Base-by-base conservation (phyloP, 2,888 invertebrate species). In the Julus scandinavius region DNA sequence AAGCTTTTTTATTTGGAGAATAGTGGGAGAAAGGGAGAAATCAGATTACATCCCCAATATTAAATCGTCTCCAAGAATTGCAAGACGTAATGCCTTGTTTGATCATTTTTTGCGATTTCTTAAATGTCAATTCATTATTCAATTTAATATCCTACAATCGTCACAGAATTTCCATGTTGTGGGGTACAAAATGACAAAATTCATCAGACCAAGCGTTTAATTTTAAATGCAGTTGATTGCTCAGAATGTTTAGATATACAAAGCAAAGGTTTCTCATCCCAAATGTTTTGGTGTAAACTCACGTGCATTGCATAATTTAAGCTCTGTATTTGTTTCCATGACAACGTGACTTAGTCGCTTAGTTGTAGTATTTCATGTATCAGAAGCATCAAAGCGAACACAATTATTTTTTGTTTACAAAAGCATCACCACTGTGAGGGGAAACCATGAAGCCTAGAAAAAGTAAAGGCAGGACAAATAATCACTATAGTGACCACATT, bases 341-440 rank as follows among this genome's bases (percentile, higher is more conserved):
- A 63, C 63, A 63, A 63, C 63, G 63, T 63, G 20, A 63, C n/a
- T 63, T 63, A 17, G 63, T 63, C 63, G 63, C 63, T 63, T 63
- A n/a, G 63, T 17, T 63, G 17, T 63, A 63, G 17, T 63, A 63
- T 63, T 63, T 63, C 20, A n/a, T n/a, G n/a, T 63, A 13, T n/a
- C 63, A n/a, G 20, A 63, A 63, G 63, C 63, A 63, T 63, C 63
- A 58, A 17, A 58, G 17, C 17, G 17, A 5, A 17, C 5, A 58
- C 58, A 63, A 63, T 20, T n/a, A 63, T 17, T 63, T 63, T n/a
- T 63, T 63, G 63, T 63, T 63, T 63, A 63, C 63, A 63, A 63
- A 17, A n/a, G 63, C 20, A 63, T 63, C 63, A 7, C 6, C 63
- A 6, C 63, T 20, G n/a, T 20, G 63, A 54, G 17, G 11, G 29